Evolutionary conservation across 2,888 invertebrate species (phyloP).

Genomic region (Anthophora plumipes): DNA sequence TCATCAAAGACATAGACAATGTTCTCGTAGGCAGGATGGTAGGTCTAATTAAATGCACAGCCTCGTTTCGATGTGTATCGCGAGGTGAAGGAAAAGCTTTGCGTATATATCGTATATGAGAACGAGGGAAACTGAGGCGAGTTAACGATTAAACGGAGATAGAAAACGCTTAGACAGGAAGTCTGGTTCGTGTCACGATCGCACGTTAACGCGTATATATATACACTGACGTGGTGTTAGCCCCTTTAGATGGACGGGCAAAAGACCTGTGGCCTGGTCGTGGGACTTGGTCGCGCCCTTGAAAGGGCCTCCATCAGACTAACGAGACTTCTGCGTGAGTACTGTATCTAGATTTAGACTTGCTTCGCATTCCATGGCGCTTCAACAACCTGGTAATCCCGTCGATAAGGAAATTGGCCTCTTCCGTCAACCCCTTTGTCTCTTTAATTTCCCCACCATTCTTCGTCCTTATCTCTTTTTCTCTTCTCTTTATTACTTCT

Average conservation of each 20-base stretch:
- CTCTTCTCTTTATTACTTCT: not conserved
- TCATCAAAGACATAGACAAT: not conserved
- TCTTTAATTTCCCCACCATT: not conserved
- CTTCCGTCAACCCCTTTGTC: constrained; percentile 10
- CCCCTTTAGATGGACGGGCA: not conserved
- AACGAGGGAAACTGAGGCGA: constrained; percentile 69
- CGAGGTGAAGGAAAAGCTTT: constrained; percentile 74
- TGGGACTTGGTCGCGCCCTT: constrained; percentile 66
- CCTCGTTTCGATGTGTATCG: constrained; percentile 74
- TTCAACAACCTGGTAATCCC: constrained; percentile 3
- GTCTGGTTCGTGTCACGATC: constrained; percentile 75
- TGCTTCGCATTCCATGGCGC: constrained; percentile 22
- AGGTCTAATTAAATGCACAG: constrained; percentile 73
- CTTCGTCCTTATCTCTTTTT: not conserved
- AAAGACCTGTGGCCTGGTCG: constrained; percentile 53
- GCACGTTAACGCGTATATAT: constrained; percentile 42
- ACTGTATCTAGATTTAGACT: constrained; percentile 57
- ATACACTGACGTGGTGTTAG: constrained; percentile 4
- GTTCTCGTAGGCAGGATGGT: constrained; percentile 15
- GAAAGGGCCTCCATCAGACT: constrained; percentile 46
- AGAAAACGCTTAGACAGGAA: constrained; percentile 60
- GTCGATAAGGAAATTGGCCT: constrained; percentile 43
- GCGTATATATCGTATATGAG: constrained; percentile 67
- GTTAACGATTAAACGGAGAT: not conserved
- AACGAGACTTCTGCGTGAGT: constrained; percentile 28